Conservation (phyloP, 2,888 invertebrate genomes). For the Macroteleia sp. region DNA sequence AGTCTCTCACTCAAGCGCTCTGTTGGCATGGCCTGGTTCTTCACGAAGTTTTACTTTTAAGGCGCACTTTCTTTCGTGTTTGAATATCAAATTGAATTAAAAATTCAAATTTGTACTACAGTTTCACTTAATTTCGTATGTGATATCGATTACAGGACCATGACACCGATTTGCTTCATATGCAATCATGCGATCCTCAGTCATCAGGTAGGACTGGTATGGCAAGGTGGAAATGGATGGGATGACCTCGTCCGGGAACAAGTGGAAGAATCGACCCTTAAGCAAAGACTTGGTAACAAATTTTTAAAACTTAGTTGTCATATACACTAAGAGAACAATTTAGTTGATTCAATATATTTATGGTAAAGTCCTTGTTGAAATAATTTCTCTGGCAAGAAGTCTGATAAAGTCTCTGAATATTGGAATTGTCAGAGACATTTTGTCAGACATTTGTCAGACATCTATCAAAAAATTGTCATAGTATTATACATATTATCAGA, state of each 20-base stretch:
- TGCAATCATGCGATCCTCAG: conserved; percentile 97
- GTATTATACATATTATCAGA: no score
- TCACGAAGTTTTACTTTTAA: conserved; percentile 75
- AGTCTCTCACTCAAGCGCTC: conserved; percentile 69
- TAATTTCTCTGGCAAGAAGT: no score
- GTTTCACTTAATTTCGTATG: no score
- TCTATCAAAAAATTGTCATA: no score
- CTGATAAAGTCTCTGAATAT: no score
- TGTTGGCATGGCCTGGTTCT: conserved; percentile 79
- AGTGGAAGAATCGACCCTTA: conserved; percentile 92
- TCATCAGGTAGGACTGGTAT: conserved; percentile 96
- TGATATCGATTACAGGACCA: conserved; percentile 87
- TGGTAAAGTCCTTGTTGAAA: no score
- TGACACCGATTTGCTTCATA: conserved; percentile 97
- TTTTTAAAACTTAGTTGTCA: no score
- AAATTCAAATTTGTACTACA: no score
- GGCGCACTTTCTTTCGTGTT: conserved; percentile 73
- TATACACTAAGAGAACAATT: no score
- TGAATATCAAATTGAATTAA: conserved; percentile 56
- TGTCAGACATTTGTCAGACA: no score
- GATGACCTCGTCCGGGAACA: conserved; percentile 95
- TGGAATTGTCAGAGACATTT: no score
- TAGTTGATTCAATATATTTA: no score
- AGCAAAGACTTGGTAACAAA: conserved; percentile 93
- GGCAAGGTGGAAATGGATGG: conserved; percentile 97